phyloP scores from a whole-genome alignment of 2,797 vertebrate species.

The Sebastes aleutianus region DNA sequence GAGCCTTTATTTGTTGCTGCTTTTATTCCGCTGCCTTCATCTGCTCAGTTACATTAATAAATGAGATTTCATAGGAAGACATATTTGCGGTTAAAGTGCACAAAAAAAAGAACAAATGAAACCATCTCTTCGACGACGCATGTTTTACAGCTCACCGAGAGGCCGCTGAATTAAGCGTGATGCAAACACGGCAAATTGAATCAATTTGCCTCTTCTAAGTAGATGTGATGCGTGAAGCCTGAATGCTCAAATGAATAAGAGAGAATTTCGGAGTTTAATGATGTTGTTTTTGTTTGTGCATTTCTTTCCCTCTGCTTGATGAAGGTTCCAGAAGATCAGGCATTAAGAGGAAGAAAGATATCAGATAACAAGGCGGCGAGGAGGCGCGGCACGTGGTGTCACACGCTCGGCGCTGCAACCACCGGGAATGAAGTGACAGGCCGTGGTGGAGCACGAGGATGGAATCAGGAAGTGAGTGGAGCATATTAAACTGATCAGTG shows the following conservation, averaged over 20 bases:
- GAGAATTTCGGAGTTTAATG: constrained; percentile 71
- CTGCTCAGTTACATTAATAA: constrained; percentile 67
- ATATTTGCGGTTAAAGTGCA: constrained; percentile 46
- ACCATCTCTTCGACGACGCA: constrained; percentile 42
- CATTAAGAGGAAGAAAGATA: constrained; percentile 58
- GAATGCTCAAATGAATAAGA: constrained; percentile 70
- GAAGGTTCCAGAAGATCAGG: constrained; percentile 66
- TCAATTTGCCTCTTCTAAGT: constrained; percentile 79
- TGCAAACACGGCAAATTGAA: constrained; percentile 80
- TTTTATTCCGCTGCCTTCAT: constrained; percentile 34
- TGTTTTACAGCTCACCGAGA: constrained; percentile 70
- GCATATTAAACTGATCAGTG: constrained; percentile 63
- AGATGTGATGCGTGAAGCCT: constrained; percentile 70
- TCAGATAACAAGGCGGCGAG: constrained; percentile 51
- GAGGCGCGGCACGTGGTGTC: background rate
- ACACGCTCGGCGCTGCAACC: constrained; percentile 20
- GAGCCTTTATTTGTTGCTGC: constrained; percentile 37
- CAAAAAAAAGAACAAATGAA: constrained; percentile 33
- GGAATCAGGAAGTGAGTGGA: constrained; percentile 50
- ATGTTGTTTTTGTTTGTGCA: constrained; percentile 70
- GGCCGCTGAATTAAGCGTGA: constrained; percentile 69
- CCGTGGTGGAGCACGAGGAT: constrained; percentile 40
- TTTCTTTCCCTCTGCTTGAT: constrained; percentile 50
- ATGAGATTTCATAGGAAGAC: constrained; percentile 67
- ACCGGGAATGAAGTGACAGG: constrained; percentile 49